Conservation (phyloP, 92 coral and sea anemone species). For the Paramuricea clavata region DNA sequence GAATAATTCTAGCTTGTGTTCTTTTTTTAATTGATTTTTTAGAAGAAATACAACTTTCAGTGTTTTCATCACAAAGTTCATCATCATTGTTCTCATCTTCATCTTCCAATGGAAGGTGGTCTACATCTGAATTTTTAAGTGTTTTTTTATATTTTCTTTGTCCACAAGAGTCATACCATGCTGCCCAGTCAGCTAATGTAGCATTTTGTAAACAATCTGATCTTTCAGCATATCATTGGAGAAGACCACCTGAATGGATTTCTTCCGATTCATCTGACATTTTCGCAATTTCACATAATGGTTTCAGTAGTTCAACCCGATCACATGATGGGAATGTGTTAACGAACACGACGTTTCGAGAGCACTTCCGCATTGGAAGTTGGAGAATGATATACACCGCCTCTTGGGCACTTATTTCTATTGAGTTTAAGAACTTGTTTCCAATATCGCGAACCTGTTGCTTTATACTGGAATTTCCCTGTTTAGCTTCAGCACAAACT, state of each 20-base stretch:
- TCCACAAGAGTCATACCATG: conserved; percentile 68
- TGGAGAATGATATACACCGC: no score
- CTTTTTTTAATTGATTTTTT: conserved; percentile 9
- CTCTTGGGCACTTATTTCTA: no score
- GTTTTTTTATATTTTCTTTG: not conserved
- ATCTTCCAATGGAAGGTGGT: conserved; percentile 38
- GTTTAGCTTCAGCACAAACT: no score
- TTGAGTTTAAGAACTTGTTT: no score
- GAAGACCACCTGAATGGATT: conserved; percentile 18
- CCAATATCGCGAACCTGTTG: no score
- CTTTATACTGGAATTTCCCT: no score
- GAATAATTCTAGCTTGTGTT: no score
- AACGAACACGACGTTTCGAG: no score
- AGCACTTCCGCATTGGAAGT: not conserved
- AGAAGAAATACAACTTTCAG: not conserved
- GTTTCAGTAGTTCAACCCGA: conserved; percentile 30
- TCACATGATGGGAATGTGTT: no score
- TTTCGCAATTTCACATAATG: not conserved
- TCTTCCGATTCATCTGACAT: conserved; percentile 65
- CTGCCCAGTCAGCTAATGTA: conserved; percentile 67
- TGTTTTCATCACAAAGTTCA: not conserved
- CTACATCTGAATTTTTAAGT: not conserved
- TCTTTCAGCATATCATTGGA: not conserved
- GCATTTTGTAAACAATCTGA: not conserved
- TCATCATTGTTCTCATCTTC: conserved; percentile 28